Base-by-base conservation (phyloP, 2,113 vertebrate species). In the Empidonax traillii region DNA sequence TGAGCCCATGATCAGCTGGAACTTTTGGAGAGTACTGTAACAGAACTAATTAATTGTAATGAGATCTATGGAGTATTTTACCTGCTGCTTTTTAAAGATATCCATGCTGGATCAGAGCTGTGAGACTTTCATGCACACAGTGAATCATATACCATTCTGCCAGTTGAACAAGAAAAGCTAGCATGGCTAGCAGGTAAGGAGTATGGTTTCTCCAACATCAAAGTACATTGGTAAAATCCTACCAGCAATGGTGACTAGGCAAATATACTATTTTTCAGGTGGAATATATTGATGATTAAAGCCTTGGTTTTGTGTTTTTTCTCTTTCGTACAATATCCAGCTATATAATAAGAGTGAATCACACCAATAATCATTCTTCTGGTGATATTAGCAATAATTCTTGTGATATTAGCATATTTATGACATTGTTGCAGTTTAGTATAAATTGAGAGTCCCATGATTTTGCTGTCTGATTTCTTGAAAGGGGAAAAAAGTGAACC, bases 21-120 rank as follows among this genome's bases (percentile, higher is more conserved):
- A 89, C 61, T 92, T 96, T 87, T 51, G 79, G 88, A 56, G 75
- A 69, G 41, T 5, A 8, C 58, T 65, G 80, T 41, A 92, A 85
- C 44, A 80, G 71, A 88, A 86, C 51, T 94, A 83, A 94, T 92
- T 80, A 95, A 85, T 62, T 37, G 30, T 69, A 90, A 93, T 92
- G 68, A 80, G 43, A 84, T 74, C 72, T 55, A 14, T 63, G 43
- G 72, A 84, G 43, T 66, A 80, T 55, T 66, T 72, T 71, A 88
- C 63, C 73, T 0, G 11, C 51, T 93, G 59, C 0, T 76, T 73
- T 93, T 90, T 85, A 76, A 83, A 93, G 63, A 85, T 88, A 79
- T 30, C 58, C 14, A 8, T 4, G 4, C 72, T 92, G 55, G 46
- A 71, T 59, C 82, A 58, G 62, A 93, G 79, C 71, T 73, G 59